Conservation (phyloP, 2,113 vertebrate species). For the Psilopogon haemacephalus region DNA sequence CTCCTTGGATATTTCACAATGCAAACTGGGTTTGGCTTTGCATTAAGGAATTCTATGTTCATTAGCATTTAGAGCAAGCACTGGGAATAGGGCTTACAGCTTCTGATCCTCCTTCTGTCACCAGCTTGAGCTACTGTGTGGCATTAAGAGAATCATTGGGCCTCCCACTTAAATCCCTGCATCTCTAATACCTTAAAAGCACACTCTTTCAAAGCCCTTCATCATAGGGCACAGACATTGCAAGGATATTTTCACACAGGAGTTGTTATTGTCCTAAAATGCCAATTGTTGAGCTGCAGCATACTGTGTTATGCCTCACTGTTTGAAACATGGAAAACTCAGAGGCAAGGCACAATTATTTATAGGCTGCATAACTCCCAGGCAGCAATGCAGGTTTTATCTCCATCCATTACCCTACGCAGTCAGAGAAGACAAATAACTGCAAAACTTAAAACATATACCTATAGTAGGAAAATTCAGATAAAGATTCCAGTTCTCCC, state of each 20-base stretch:
- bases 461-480: background rate
- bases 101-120: background rate
- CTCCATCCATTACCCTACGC: background rate
- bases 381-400: background rate
- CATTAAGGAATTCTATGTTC: background rate
- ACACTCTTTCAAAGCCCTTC: background rate
- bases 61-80: background rate
- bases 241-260: background rate
- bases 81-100: background rate
- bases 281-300: background rate
- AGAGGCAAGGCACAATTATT: background rate
- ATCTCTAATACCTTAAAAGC: background rate
- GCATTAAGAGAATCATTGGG: background rate
- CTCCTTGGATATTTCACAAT: background rate
- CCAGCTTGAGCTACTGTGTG: background rate
- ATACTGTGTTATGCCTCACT: background rate
- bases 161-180: background rate
- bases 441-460: background rate
- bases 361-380: background rate
- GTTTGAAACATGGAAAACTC: background rate
- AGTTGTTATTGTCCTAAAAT: background rate
- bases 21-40: background rate
- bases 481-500: background rate
- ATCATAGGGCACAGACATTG: background rate
- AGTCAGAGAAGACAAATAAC: background rate